Evolutionary conservation across 2,113 vertebrate species (phyloP).

Genomic region (Microtus richardsoni): DNA sequence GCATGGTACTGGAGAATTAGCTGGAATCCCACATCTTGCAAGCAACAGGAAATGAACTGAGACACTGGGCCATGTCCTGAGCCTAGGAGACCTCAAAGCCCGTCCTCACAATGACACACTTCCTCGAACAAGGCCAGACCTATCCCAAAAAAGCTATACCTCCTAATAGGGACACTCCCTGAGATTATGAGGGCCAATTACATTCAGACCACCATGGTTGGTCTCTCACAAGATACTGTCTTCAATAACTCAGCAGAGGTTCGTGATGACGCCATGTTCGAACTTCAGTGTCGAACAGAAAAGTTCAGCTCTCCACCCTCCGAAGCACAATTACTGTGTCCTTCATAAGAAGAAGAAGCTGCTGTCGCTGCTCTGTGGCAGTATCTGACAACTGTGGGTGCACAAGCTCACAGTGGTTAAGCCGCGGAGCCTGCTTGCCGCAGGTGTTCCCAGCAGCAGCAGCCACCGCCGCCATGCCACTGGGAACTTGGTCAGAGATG

Average conservation of each 20-base stretch:
- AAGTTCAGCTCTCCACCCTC: not conserved
- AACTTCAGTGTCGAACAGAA: not conserved
- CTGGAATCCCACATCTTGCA: not conserved
- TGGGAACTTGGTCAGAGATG: not conserved
- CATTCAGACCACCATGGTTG: not conserved
- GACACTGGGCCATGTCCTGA: not conserved
- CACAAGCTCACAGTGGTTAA: not conserved
- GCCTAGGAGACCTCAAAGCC: not conserved
- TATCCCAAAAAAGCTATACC: not conserved
- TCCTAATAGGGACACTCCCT: not conserved
- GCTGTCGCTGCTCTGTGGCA: not conserved
- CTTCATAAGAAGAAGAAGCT: not conserved
- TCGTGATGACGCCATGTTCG: not conserved
- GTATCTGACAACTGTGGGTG: accelerated
- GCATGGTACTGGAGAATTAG: not conserved
- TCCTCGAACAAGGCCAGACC: no score
- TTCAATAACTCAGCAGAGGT: not conserved
- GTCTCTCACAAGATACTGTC: accelerated
- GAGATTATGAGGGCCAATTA: not conserved
- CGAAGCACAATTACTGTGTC: not conserved
- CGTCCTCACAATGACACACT: not conserved
- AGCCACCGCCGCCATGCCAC: accelerated
- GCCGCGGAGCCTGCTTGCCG: not conserved
- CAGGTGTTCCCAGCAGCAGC: not conserved
- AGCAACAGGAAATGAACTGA: not conserved